Evolutionary conservation across 2,113 vertebrate species (phyloP).

Genomic region (Entosphenus tridentatus): DNA sequence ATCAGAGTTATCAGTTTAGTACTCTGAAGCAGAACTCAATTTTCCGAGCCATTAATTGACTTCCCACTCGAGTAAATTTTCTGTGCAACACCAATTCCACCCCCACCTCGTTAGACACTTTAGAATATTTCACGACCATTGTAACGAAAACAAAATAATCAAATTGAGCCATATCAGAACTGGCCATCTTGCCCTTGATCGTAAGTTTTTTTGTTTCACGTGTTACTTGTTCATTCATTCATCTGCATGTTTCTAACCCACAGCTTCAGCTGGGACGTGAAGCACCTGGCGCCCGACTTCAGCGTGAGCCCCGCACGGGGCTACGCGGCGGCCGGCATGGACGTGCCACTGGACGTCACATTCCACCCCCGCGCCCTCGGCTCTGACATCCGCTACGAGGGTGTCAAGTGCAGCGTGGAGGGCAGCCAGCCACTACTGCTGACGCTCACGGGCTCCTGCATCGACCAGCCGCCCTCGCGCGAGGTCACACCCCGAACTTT

Average conservation of each 20-base stretch:
- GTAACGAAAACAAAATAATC: too few relatives aligned
- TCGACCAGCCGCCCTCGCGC: conserved; percentile 20
- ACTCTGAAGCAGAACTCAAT: too few relatives aligned
- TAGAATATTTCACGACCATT: too few relatives aligned
- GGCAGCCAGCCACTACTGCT: conserved; percentile 25
- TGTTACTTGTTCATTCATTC: not conserved
- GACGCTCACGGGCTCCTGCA: conserved; percentile 35
- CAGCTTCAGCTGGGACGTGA: conserved; percentile 49
- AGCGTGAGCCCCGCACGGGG: conserved; percentile 36
- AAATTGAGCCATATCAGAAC: too few relatives aligned
- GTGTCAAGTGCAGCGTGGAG: conserved; percentile 33
- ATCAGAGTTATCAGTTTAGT: too few relatives aligned
- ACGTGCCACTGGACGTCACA: conserved; percentile 31
- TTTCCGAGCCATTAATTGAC: too few relatives aligned
- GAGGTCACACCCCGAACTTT: conserved; percentile 24
- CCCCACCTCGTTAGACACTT: too few relatives aligned
- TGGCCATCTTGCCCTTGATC: too few relatives aligned
- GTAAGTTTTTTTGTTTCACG: not conserved
- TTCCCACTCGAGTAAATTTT: too few relatives aligned
- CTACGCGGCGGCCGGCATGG: conserved; percentile 34
- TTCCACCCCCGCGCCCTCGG: conserved; percentile 32
- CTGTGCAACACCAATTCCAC: too few relatives aligned
- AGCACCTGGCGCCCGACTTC: conserved; percentile 29
- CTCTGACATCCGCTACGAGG: conserved; percentile 25
- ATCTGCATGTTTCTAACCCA: conserved; percentile 10